phyloP scores from a whole-genome alignment of 2,888 invertebrate species.

The Helobdella robusta region DNA sequence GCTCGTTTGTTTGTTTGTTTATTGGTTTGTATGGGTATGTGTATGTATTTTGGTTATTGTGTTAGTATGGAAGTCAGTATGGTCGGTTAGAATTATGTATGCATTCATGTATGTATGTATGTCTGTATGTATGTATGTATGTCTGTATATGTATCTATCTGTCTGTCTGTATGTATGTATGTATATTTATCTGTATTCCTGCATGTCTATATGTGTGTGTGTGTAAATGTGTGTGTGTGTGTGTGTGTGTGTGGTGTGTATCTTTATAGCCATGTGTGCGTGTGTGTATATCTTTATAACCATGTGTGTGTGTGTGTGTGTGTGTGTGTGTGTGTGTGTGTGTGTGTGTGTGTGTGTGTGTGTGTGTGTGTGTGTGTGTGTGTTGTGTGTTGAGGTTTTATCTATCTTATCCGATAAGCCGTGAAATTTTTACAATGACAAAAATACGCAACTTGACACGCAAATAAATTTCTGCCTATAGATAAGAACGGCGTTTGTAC shows the following conservation, averaged over 20 bases:
- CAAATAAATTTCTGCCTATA: too few relatives aligned
- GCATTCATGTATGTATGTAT: background rate
- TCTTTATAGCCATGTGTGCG: constrained; percentile 20
- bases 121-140: background rate
- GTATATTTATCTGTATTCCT: constrained; percentile 10
- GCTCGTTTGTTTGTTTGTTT: constrained; percentile 26
- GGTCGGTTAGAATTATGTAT: constrained; percentile 2
- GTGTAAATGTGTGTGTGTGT: constrained; percentile 26
- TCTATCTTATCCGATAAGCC: too few relatives aligned
- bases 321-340: constrained; percentile 3
- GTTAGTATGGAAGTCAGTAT: constrained; percentile 19
- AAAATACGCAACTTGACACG: too few relatives aligned
- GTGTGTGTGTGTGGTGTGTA: constrained; percentile 27
- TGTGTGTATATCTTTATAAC: constrained; percentile 23
- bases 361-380: constrained; percentile 3
- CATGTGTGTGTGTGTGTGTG: constrained; percentile 3
- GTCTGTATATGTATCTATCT: constrained; percentile 4
- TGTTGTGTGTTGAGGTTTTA: too few relatives aligned
- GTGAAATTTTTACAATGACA: too few relatives aligned
- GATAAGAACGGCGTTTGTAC: too few relatives aligned
- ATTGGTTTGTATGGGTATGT: constrained; percentile 27
- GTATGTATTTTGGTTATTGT: constrained; percentile 25
- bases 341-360: constrained; percentile 3
- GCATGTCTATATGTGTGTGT: constrained; percentile 21
- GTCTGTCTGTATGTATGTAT: constrained; percentile 17